Evolutionary conservation across 2,797 vertebrate species (phyloP).

Genomic region (Holocentrus rufus): DNA sequence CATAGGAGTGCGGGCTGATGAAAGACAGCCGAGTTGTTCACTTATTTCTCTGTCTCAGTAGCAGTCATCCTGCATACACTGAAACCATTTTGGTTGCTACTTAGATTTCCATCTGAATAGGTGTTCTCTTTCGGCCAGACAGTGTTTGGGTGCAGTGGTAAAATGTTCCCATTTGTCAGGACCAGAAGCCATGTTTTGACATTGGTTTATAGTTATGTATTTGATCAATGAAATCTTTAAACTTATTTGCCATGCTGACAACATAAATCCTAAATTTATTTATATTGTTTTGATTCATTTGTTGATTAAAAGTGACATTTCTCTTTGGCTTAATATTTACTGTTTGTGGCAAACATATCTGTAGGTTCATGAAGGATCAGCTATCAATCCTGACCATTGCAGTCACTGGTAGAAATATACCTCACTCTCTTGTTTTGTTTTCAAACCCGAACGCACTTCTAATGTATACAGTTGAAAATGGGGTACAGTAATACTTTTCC

Average conservation of each 20-base stretch:
- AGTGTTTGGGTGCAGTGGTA: constrained; percentile 26
- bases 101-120: constrained; percentile 36
- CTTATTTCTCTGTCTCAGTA: constrained; percentile 40
- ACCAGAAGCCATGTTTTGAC: constrained; percentile 68
- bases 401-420: background rate
- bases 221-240: constrained; percentile 19
- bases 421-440: constrained; percentile 9
- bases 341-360: constrained; percentile 2
- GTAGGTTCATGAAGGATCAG: background rate
- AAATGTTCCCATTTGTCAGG: constrained; percentile 36
- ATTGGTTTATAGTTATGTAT: constrained; percentile 27
- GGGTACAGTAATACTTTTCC: background rate
- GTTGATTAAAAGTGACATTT: constrained; percentile 33
- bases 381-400: background rate
- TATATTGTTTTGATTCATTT: constrained; percentile 61
- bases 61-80: constrained; percentile 38
- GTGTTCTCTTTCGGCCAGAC: constrained; percentile 14
- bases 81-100: constrained; percentile 48
- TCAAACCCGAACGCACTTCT: background rate
- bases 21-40: constrained; percentile 38
- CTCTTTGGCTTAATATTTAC: constrained; percentile 16
- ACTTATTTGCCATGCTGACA: constrained; percentile 37
- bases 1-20: constrained; percentile 18
- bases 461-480: background rate
- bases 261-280: constrained; percentile 49